Percentiles rank a stretch among this genome's conserved stretches.
These are phyloP conservation scores for Caloenas nicobarica DNA, from an alignment of 2,113 vertebrate species.

Conservation along the genomic window DNA sequence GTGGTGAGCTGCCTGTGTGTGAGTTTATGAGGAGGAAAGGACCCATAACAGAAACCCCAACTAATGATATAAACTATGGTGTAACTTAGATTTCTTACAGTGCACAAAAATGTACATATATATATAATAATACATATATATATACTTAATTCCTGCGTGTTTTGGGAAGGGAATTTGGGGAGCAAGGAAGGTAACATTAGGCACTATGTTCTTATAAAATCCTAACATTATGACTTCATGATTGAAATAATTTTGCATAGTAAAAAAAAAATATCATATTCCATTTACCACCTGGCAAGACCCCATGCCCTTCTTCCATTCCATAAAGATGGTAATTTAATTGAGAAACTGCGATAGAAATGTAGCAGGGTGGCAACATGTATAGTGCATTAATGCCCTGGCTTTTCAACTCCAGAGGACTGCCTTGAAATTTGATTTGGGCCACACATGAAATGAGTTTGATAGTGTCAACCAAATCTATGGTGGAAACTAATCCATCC, in stretches of 20 bases:
- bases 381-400: background rate
- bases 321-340: constrained; percentile 43
- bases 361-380: background rate
- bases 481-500: background rate
- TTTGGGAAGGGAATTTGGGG: background rate
- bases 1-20: background rate
- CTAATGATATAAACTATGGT: background rate
- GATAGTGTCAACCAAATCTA: background rate
- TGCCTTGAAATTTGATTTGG: constrained; percentile 18
- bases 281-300: constrained; percentile 44
- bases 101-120: background rate
- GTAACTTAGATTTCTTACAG: background rate
- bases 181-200: background rate
- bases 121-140: background rate
- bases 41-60: background rate
- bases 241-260: constrained; percentile 49
- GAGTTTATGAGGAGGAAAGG: constrained; percentile 30
- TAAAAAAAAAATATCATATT: constrained; percentile 34
- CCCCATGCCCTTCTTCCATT: constrained; percentile 30
- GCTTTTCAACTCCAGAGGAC: constrained; percentile 5
- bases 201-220: constrained; percentile 9
- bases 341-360: constrained; percentile 42
- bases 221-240: constrained; percentile 44
- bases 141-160: background rate
- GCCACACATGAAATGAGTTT: constrained; percentile 31